These are phyloP conservation scores for Arizona elegans DNA, from an alignment of 2,113 vertebrate genomes.

Conservation along the genomic window DNA sequence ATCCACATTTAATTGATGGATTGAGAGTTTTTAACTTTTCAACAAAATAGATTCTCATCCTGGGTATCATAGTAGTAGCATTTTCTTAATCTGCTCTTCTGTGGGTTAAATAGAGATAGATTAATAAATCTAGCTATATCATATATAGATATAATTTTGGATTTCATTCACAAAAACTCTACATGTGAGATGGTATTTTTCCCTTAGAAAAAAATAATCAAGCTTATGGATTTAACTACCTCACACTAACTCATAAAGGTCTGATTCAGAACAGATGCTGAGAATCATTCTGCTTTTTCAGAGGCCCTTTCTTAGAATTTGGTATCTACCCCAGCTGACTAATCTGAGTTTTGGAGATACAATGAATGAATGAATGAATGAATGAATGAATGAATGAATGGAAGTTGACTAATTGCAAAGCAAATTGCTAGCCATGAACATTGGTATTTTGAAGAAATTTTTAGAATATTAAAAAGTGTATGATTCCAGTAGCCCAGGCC, in stretches of 20 bases:
- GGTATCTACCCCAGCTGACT: neutral
- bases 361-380: no score
- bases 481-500: neutral
- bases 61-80: conserved; percentile 47
- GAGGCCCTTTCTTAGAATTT: neutral
- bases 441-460: neutral
- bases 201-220: neutral
- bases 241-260: neutral
- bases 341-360: neutral
- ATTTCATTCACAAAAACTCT: conserved; percentile 49
- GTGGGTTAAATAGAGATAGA: conserved; percentile 63
- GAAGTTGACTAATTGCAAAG: neutral
- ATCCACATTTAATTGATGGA: conserved; percentile 86
- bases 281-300: neutral
- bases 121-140: conserved; percentile 23
- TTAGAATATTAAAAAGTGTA: neutral
- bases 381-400: neutral
- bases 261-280: neutral
- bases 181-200: conserved; percentile 38
- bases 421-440: neutral
- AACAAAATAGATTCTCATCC: conserved; percentile 70
- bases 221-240: neutral
- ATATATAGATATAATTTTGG: conserved; percentile 52
- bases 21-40: conserved; percentile 75
- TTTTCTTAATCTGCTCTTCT: conserved; percentile 73